Base-by-base conservation (phyloP, 1,140 invertebrate genomes). In the Chymomyza costata region DNA sequence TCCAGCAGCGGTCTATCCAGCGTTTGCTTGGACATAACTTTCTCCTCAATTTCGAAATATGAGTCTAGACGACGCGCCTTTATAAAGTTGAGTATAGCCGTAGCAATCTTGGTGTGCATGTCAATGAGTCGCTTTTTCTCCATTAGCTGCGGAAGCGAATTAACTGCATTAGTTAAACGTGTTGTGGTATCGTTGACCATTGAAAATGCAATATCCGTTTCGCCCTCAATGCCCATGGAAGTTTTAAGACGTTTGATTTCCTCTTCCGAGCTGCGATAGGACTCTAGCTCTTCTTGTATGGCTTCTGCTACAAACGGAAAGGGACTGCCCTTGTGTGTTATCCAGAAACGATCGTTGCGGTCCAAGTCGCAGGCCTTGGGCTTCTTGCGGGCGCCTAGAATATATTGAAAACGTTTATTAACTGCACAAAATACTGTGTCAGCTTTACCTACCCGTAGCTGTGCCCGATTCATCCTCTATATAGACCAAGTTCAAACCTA, bases 21-120 rank as follows among this genome's bases (percentile, higher is more conserved):
- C 1, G 91, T 89, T 43, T 90, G 88, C 86, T 93, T 93, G 17
- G 92, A 92, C 93, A 99, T 95, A 39, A 99, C 92, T 87, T 99
- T 99, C 84, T 99, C 97, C 87, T 99, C 98, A 41, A 96, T 89
- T 87, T 99, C 98, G 86, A 99, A 99, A 66, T 96, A 96, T 1
- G 94, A 95, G 85, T 99, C 98, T 8, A 99, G 86, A 69, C 97
- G 92, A 28, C 97, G 87, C 1, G 91, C 91, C 88, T 78, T 78
- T 16, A 99, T 98, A 37, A 91, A 91, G 85, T 97, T 96, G 17
- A 98, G 87, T 57, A 98, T 93, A 11, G 93, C 92, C 88, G 97
- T 99, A 6, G 98, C 98, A 65, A 99, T 93, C 54, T 96, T 98
- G 7, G 96, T 99, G 85, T 99, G 98, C 93, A 98, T 97, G 85